Evolutionary conservation across 1,140 invertebrate species (phyloP).

Genomic region (Wiebesia pumilae): DNA sequence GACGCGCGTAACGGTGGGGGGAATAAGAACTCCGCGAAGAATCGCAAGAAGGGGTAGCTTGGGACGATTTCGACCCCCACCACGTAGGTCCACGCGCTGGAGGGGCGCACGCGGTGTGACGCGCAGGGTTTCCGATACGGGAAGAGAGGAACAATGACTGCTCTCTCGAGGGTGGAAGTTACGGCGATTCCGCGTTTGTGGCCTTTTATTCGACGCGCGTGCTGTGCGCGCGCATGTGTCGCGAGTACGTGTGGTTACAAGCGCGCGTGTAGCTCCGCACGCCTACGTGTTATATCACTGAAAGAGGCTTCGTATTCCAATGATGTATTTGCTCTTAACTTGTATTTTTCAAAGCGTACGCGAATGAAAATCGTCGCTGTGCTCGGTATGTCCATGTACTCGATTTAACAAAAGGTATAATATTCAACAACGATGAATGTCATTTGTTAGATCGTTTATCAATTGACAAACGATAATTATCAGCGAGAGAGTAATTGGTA

Average conservation of each 20-base stretch:
- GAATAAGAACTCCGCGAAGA: neutral
- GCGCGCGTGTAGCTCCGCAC: neutral
- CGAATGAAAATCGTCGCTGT: too few relatives aligned
- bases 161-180: constrained; percentile 1
- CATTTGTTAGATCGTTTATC: too few relatives aligned
- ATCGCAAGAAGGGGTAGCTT: too few relatives aligned
- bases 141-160: neutral
- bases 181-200: constrained; percentile 11
- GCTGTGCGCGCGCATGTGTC: neutral
- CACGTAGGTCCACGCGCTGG: neutral
- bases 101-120: neutral
- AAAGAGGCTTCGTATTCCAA: neutral
- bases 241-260: neutral
- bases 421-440: too few relatives aligned
- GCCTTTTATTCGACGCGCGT: neutral
- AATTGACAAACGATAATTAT: too few relatives aligned
- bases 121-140: neutral
- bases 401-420: too few relatives aligned
- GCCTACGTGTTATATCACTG: too few relatives aligned
- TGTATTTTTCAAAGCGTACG: neutral
- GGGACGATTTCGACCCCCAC: neutral
- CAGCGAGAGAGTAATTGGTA: too few relatives aligned
- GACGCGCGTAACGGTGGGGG: too few relatives aligned
- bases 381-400: too few relatives aligned
- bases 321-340: neutral